Evolutionary conservation across 2,113 vertebrate genomes (phyloP).

Genomic region (Dolichotis patagonum): DNA sequence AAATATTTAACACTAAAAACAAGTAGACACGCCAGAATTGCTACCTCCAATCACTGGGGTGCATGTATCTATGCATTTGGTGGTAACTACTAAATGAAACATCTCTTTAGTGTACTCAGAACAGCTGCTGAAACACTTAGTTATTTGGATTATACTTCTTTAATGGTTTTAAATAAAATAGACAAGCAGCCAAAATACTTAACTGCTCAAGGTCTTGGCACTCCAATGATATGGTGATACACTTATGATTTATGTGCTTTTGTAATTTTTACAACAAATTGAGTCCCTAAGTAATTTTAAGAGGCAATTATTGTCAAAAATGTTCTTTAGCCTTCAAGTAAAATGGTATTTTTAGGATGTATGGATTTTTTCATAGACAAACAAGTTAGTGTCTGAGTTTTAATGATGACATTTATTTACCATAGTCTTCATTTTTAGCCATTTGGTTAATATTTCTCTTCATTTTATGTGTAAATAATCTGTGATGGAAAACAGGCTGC

Average conservation of each 20-base stretch:
- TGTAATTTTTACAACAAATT: slow-evolving; percentile 55
- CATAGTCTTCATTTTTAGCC: slow-evolving; percentile 23
- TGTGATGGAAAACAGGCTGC: background rate
- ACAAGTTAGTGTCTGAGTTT: background rate
- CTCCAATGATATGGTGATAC: slow-evolving; percentile 37
- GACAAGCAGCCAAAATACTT: slow-evolving; percentile 25
- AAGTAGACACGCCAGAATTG: slow-evolving; percentile 40
- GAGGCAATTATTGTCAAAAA: slow-evolving; percentile 57
- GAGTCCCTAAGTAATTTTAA: slow-evolving; percentile 28
- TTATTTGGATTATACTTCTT: background rate
- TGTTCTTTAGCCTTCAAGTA: slow-evolving; percentile 19
- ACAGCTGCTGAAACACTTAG: slow-evolving; percentile 45
- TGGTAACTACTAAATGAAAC: background rate
- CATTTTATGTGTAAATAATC: slow-evolving; percentile 45
- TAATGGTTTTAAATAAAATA: slow-evolving; percentile 54
- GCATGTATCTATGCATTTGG: background rate
- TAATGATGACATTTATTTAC: slow-evolving; percentile 48
- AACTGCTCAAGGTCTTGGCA: background rate
- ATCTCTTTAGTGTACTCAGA: background rate
- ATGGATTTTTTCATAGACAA: slow-evolving; percentile 56
- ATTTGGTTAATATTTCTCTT: slow-evolving; percentile 51
- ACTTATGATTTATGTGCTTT: slow-evolving; percentile 58
- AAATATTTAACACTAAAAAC: slow-evolving; percentile 74
- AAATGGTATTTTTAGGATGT: slow-evolving; percentile 59
- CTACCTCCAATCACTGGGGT: slow-evolving; percentile 19